Base-by-base conservation (phyloP, 2,113 vertebrate genomes). In the Melanostigma gelatinosum region DNA sequence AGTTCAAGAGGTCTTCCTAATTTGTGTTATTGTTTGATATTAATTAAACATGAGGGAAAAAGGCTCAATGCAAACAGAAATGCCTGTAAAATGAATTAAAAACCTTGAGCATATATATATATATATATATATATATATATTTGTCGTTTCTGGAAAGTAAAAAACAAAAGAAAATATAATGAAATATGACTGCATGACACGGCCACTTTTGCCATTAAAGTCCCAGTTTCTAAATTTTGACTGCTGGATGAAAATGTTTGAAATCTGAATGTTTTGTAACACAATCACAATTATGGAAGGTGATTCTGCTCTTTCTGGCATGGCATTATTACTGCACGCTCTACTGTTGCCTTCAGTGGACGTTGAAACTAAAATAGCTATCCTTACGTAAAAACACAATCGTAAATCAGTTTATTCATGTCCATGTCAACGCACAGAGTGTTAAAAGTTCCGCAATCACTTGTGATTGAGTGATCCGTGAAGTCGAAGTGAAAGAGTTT, bases 21-120 rank as follows among this genome's bases (percentile, higher is more conserved):
- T 85, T 80, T 48, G 22, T 68, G 70, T 72, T 68, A 4, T 80
- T 80, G 5, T 82, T 89, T 75, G 36, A 64, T 86, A 64, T 72
- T 75, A 74, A 87, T 84, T 82, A 81, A 75, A 75, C 15, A 13
- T 40, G 10, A 55, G 22, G 16, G 3, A 9, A 24, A 58, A 46
- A 40, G 4, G 3, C 9, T 50, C 0, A 20, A 32, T 42, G 20
- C 27, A 62, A 34, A 4, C 50, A 34, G 8, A 15, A 18, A 44
- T 38, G 3, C 10, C 46, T 60, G 61, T 3, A 70, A 57, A 20
- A 18, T 52, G 8, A 22, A 48, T 11, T 61, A 12, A 27, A 65
- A 42, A 29, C 64, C 67, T 55, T 27, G 24, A 62, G 27, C 32
- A 46, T 24, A 13, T 15, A 22, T 4, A 50, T 20, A 9, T 20